Evolutionary conservation across 2,113 vertebrate species (phyloP), one percentile per base, ranked within the genome.

Genomic region (Lepus timidus): DNA sequence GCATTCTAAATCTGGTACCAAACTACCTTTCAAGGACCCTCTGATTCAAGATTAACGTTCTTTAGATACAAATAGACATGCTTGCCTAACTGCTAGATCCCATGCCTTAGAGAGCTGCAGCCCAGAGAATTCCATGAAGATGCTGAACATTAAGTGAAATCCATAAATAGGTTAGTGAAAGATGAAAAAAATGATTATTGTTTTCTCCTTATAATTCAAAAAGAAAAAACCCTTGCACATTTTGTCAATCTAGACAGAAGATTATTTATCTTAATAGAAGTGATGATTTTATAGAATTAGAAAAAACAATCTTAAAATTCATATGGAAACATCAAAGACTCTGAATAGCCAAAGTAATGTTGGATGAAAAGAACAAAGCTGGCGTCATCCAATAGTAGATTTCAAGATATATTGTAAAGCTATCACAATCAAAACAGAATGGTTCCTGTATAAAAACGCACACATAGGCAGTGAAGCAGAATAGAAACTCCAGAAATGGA

Each of bases 261-360:
- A 90, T 3, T 80, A 76, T 2, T 73, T 90, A 81, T 31, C 64
- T 62, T 75, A 75, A 82, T 65, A 89, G 16, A 86, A 96, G 75
- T 64, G 25, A 58, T n/a, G 3, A 75, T 75, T 19, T 58, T 58
- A 6, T 58, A 58, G 14, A 78, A 80, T 83, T 67, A 84, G 85
- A 89, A 71, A 16, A 58, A 58, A 14, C 17, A 58, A 19, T 58
- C 55, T 58, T 58, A 58, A 58, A 58, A 58, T 58, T 58, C 19
- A 58, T 58, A 58, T 58, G 55, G 19, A 58, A 58, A 58, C 55
- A 58, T 58, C 55, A 58, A 58, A 58, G 12, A 58, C 14, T 19
- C 55, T 19, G 19, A 58, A 58, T 14, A 58, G 55, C 55, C 55
- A 58, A 58, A 58, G 55, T 11, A 19, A 58, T 14, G 55, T 58